Percentiles rank a stretch among this genome's conserved stretches.
These are phyloP conservation scores for Drosophila hydei DNA, from an alignment of 1,140 invertebrate genomes.

Conservation along the genomic window DNA sequence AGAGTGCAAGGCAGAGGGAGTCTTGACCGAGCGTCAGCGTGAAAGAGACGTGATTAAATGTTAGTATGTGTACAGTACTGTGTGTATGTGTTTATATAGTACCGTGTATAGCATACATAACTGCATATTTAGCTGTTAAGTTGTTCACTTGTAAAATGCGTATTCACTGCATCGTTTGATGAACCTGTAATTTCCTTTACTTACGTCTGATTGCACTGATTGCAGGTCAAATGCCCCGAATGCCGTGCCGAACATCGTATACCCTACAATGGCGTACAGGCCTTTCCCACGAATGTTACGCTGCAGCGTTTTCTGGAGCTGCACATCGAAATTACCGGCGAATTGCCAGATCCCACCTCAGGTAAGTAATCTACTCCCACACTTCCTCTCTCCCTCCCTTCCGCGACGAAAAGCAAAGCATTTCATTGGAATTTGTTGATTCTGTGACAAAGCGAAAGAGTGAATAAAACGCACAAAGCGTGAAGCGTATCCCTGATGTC, in stretches of 20 bases:
- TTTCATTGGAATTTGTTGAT: slow-evolving; percentile 38
- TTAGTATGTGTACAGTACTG: neutral
- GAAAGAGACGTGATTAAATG: too few relatives aligned
- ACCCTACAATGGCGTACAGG: slow-evolving; percentile 97
- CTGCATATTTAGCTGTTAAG: neutral
- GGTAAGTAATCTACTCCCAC: slow-evolving; percentile 77
- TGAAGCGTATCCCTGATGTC: slow-evolving; percentile 20
- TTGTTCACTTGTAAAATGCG: slow-evolving; percentile 2
- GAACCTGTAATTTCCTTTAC: slow-evolving; percentile 9
- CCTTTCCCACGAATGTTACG: slow-evolving; percentile 98
- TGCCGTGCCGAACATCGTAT: slow-evolving; percentile 98
- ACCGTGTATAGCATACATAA: too few relatives aligned
- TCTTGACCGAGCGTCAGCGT: too few relatives aligned
- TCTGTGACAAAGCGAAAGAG: neutral
- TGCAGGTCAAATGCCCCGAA: slow-evolving; percentile 98
- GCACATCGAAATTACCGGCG: slow-evolving; percentile 96
- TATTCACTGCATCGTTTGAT: slow-evolving; percentile 9
- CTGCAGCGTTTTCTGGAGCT: slow-evolving; percentile 97
- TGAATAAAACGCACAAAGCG: neutral
- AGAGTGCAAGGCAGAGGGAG: too few relatives aligned
- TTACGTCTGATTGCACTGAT: slow-evolving; percentile 47
- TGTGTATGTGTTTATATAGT: neutral
- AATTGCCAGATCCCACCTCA: slow-evolving; percentile 94
- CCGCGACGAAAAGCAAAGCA: slow-evolving; percentile 14
- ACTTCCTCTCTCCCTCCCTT: slow-evolving; percentile 2